Evolutionary conservation across 2,113 vertebrate genomes (phyloP), one percentile per base, ranked within the genome.

Genomic region (Saguinus imperator): DNA sequence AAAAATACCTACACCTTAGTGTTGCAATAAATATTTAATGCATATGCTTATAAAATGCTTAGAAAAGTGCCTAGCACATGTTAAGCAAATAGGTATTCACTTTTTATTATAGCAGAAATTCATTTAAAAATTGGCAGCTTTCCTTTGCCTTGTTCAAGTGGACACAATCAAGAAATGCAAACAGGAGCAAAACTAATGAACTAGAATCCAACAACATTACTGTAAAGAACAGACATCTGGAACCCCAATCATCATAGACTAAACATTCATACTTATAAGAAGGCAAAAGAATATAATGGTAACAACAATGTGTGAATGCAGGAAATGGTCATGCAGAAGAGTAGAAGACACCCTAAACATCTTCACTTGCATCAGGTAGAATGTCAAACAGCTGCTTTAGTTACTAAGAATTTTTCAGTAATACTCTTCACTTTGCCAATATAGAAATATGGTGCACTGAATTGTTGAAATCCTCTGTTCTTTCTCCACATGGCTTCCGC

Each of bases 401-500:
- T 75, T 86, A 77, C 52, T 66, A 93, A 27, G 52, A 80, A 48
- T 52, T 94, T 92, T 91, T 94, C 58, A 86, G 73, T 45, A 93
- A 64, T 81, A 14, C 13, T 45, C 7, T 97, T 94, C 77, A 80
- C 77, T 96, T 90, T 92, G 45, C 80, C 80, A 86, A 2, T 83
- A 58, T 87, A 76, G 55, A 96, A 94, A 90, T 94, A 75, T 79
- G 79, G 83, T 97, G 79, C 88, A 81, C 23, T 95, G 89, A 96
- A 87, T 91, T 96, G 93, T 80, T 73, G 55, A 95, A 96, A 80
- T 95, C 40, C 61, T 95, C 77, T 94, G 10, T 97, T 97, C 91
- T 87, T 96, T 97, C 95, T 95, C 96, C 88, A 97, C 95, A 95
- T 91, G 96, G 68, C 40, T 97, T 94, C 93, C 79, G 77, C 91